Evolutionary conservation across 2,888 invertebrate genomes (phyloP), one percentile per base, ranked within the genome.

Genomic region (Rhagophthalmus giganteus): DNA sequence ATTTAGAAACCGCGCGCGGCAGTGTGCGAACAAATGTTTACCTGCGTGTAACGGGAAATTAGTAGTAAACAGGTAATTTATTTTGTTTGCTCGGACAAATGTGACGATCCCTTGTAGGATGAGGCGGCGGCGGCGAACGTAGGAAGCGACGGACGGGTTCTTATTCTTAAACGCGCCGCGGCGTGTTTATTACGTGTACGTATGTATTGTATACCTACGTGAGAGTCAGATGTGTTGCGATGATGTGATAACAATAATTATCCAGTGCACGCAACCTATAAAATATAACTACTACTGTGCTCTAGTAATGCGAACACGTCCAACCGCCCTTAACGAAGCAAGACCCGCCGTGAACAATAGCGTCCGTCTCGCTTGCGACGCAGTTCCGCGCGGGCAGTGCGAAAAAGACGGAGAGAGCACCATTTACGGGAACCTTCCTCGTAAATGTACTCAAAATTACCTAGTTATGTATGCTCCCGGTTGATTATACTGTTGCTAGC

Each of bases 221-320:
- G 55, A 32, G 55, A 55, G 42, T 38, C 35, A 44, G 42, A 38
- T 53, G 55, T 44, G 53, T 44, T 52, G 55, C 55, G 55, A 55
- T 55, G 40, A 48, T 49, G 55, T 49, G 55, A 55, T 55, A 55
- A 53, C 55, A 44, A 44, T 55, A 52, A 55, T 53, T 55, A 55
- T 45, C 28, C 40, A 32, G 27, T 40, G 48, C 55, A 55, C 55
- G 55, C 55, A 48, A 53, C 31, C 42, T 47, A 47, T 51, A 51
- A 52, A 55, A 46, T 32, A 46, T 41, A 54, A 49, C 44, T 38
- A 39, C 49, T 39, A 15, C 28, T 37, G 38, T n/a, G n/a, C n/a
- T n/a, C n/a, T n/a, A n/a, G 46, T 52, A 52, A 46, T 52, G 31
- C 40, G 28, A 52, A 32, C 44, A 51, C 50, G 46, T 38, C 48